These are phyloP conservation scores for Anisognathus igniventris DNA, from an alignment of 2,797 vertebrate species.

Conservation along the genomic window DNA sequence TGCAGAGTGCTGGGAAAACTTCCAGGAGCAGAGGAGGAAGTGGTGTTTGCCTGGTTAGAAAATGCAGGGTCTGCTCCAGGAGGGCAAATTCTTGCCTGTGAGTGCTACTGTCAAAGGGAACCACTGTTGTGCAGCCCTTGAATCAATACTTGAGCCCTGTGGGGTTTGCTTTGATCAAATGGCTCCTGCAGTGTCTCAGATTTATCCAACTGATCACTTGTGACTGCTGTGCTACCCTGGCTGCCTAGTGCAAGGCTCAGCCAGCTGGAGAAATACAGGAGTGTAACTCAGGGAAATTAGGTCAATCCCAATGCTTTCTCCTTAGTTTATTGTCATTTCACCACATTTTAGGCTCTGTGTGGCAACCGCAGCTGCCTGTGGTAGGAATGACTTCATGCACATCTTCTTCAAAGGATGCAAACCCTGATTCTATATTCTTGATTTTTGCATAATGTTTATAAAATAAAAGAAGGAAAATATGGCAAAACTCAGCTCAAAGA, in stretches of 20 bases:
- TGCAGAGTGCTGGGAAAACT: not conserved
- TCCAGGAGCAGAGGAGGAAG: not conserved
- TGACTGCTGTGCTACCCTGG: not conserved
- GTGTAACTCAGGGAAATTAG: not conserved
- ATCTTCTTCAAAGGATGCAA: not conserved
- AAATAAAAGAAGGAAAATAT: not conserved
- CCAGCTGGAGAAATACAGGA: not conserved
- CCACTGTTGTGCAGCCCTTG: not conserved
- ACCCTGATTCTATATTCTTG: not conserved
- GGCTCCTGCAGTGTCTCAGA: not conserved
- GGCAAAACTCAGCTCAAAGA: not conserved
- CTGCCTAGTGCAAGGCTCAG: not conserved
- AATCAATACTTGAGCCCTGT: not conserved
- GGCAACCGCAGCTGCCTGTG: not conserved
- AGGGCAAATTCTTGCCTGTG: not conserved
- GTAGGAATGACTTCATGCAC: not conserved
- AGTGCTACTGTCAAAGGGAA: not conserved
- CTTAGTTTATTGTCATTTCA: not conserved
- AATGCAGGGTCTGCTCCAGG: not conserved
- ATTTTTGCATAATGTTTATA: not conserved
- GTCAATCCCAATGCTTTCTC: not conserved
- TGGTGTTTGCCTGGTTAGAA: not conserved
- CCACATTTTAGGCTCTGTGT: not conserved
- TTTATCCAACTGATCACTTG: not conserved
- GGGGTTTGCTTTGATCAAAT: not conserved